Conservation (phyloP, 2,113 vertebrate species). For the Azemiops feae region DNA sequence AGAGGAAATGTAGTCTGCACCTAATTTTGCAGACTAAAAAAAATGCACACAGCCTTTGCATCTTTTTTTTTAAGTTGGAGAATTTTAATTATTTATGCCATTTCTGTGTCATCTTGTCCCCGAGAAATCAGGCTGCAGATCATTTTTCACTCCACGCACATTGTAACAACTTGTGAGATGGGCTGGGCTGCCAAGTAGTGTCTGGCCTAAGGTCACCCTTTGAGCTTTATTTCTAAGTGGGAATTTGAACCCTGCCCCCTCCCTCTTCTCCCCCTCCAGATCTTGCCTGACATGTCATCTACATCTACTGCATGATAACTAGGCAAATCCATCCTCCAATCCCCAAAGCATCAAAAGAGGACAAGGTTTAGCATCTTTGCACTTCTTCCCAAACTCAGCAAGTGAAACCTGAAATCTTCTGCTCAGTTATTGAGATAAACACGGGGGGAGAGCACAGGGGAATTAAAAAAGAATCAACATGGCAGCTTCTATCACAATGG, state of each 20-base stretch:
- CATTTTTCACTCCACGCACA: background rate
- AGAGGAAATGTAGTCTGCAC: background rate
- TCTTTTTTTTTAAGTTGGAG: background rate
- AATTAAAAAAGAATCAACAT: background rate
- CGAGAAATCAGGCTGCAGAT: background rate
- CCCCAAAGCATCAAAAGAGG: background rate
- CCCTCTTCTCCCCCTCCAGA: background rate
- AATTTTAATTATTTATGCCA: background rate
- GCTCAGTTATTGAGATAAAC: background rate
- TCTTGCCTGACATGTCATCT: background rate
- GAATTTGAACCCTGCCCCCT: too few relatives aligned
- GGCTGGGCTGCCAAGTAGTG: background rate
- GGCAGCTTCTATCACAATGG: background rate
- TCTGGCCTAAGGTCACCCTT: background rate
- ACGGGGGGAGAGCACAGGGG: background rate
- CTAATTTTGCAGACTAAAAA: background rate
- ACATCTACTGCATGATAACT: background rate
- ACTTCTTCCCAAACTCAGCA: background rate
- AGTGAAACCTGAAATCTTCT: background rate
- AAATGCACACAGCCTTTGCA: background rate
- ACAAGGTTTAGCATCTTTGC: background rate
- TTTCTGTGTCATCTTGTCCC: background rate
- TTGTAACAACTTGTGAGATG: background rate
- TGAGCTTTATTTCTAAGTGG: background rate
- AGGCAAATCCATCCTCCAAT: background rate